Evolutionary conservation across 2,113 vertebrate species (phyloP).

Genomic region (Sinocyclocheilus maitianheensis): DNA sequence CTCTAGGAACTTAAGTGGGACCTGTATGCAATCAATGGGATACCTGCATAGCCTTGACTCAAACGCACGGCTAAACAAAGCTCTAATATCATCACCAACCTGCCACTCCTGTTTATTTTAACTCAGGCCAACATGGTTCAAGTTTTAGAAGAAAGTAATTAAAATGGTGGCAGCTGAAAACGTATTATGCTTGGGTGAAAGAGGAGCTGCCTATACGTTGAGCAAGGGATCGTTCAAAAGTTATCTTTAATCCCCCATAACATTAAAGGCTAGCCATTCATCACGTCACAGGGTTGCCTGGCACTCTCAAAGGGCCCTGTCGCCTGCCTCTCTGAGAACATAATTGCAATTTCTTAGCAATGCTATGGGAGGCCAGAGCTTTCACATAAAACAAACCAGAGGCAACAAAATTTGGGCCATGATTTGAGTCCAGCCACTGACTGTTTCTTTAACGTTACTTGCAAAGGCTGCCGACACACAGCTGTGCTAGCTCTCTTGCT

Average conservation of each 20-base stretch:
- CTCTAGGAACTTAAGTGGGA: conserved; percentile 72
- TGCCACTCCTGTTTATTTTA: conserved; percentile 54
- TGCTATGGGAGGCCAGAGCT: conserved; percentile 61
- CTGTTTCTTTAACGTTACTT: conserved; percentile 8
- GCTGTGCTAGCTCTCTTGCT: conserved; percentile 28
- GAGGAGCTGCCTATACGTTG: conserved; percentile 75
- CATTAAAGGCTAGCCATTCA: conserved; percentile 78
- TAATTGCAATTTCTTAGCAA: conserved; percentile 72
- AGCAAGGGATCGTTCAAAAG: conserved; percentile 73
- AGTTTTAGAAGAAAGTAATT: conserved; percentile 80
- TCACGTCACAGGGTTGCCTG: conserved; percentile 75
- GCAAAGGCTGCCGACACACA: background rate
- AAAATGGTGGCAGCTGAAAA: conserved; percentile 78
- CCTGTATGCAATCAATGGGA: conserved; percentile 73
- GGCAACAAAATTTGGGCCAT: conserved; percentile 70
- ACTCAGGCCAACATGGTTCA: conserved; percentile 70
- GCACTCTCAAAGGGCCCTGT: conserved; percentile 71
- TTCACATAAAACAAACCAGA: conserved; percentile 68
- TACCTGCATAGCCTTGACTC: conserved; percentile 59
- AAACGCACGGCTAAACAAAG: conserved; percentile 39
- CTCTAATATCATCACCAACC: conserved; percentile 67
- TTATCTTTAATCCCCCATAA: conserved; percentile 81
- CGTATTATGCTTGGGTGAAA: conserved; percentile 76
- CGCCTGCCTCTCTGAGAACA: conserved; percentile 64
- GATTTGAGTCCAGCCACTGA: conserved; percentile 54